Evolutionary conservation across 2,888 invertebrate genomes (phyloP).

Genomic region (Meandrusa payeni): DNA sequence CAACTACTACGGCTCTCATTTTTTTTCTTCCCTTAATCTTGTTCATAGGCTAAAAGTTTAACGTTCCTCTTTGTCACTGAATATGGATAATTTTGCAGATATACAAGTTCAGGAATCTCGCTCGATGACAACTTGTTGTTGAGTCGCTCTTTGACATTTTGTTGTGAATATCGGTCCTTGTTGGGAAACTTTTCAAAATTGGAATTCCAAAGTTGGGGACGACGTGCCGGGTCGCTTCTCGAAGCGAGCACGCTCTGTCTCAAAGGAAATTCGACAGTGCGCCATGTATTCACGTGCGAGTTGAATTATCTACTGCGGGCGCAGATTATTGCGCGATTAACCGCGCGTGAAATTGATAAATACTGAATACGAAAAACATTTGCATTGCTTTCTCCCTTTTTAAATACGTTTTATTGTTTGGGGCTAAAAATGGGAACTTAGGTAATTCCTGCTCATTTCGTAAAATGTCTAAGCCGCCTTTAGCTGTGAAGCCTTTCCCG

Average conservation of each 20-base stretch:
- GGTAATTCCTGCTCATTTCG: too few relatives aligned
- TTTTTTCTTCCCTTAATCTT: too few relatives aligned
- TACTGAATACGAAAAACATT: slow-evolving; percentile 39
- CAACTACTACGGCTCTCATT: too few relatives aligned
- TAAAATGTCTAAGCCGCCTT: too few relatives aligned
- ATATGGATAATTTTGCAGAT: not conserved
- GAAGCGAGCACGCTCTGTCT: slow-evolving; percentile 68
- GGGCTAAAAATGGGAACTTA: too few relatives aligned
- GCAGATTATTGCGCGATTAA: slow-evolving; percentile 71
- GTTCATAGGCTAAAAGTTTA: too few relatives aligned
- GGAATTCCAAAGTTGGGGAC: slow-evolving; percentile 76
- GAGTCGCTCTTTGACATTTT: slow-evolving; percentile 67
- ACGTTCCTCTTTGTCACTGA: too few relatives aligned
- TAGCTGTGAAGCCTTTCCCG: too few relatives aligned
- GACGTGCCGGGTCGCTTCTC: slow-evolving; percentile 74
- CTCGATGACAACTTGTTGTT: slow-evolving; percentile 34
- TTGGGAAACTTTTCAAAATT: slow-evolving; percentile 79
- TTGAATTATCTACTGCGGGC: slow-evolving; percentile 71
- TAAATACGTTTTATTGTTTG: too few relatives aligned
- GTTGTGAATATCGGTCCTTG: slow-evolving; percentile 75
- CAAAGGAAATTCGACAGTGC: slow-evolving; percentile 77
- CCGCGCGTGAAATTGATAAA: slow-evolving; percentile 67
- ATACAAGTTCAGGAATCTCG: slow-evolving; percentile 11
- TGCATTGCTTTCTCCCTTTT: not conserved
- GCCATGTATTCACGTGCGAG: slow-evolving; percentile 70